Evolutionary conservation across 2,113 vertebrate genomes (phyloP), one percentile per base, ranked within the genome.

Genomic region (Tauraco erythrolophus): DNA sequence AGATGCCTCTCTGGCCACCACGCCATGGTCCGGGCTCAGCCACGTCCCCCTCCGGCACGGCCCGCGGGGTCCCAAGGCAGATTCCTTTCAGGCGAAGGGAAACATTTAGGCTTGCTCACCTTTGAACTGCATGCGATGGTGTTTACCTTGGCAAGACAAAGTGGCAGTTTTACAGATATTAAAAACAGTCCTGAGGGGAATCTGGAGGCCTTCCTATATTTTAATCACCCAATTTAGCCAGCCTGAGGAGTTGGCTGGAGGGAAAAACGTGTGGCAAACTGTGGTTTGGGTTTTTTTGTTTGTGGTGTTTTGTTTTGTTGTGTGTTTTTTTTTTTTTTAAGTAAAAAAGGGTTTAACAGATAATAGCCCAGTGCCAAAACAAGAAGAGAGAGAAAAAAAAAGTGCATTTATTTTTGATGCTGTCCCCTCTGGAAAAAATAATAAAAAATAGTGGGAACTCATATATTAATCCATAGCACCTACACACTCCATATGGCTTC

Each of bases 151-250:
- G 99, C 99, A 98, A 97, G 98, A 98, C 98, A 96, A 98, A 98
- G 98, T 99, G 99, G 99, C 99, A 99, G 99, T 99, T 99, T 99
- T 99, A 99, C 99, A 99, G 99, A 99, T 99, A 99, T 99, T 99
- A 99, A 99, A 99, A 99, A 99, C 98, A 99, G 99, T 99, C 99
- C 98, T 98, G 94, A 98, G 97, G 97, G 97, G 98, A 98, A 98
- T 98, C 97, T 97, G 96, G 97, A 97, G 96, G 97, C 98, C 95
- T 97, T 98, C 97, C 96, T 97, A 97, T 97, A 92, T 97, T 97
- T 97, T 98, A 97, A 97, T 97, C 96, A 97, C 97, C 96, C 84
- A 98, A 98, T 98, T 98, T 98, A 97, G 92, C 93, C 93, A 91
- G 83, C 90, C 79, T 10, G 89, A 96, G 79, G 94, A 97, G 83